Conservation (phyloP, 1,140 invertebrate species). For the Idris sp. region DNA sequence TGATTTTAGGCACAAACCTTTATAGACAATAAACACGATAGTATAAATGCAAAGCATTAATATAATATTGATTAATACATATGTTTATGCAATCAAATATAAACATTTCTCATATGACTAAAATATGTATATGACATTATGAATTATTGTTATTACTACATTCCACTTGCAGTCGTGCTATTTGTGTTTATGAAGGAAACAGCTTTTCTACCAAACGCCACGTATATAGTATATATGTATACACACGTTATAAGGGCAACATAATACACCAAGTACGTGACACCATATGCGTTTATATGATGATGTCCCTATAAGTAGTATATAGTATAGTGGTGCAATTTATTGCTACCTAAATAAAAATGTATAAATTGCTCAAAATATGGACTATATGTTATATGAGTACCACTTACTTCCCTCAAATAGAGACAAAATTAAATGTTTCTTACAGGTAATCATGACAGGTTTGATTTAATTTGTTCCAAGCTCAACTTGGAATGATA, state of each 20-base stretch:
- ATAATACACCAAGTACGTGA: slow-evolving; percentile 10
- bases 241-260: too few species aligned
- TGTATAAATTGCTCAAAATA: too few species aligned
- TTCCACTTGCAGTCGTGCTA: slow-evolving; percentile 30
- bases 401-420: too few species aligned
- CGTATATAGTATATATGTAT: slow-evolving; percentile 8
- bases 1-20: slow-evolving; percentile 1
- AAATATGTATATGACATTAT: slow-evolving; percentile 39
- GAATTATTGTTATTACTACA: slow-evolving; percentile 46
- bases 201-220: slow-evolving; percentile 30
- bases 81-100: slow-evolving; percentile 17
- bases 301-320: too few species aligned
- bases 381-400: too few species aligned
- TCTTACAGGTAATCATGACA: too few species aligned
- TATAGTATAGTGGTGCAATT: too few species aligned
- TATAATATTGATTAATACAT: slow-evolving; percentile 45
- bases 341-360: too few species aligned
- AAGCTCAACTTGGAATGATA: too few species aligned
- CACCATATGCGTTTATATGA: slow-evolving; percentile 6
- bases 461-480: too few species aligned
- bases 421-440: too few species aligned
- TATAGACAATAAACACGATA: slow-evolving; percentile 1
- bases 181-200: slow-evolving; percentile 48
- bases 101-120: slow-evolving; percentile 14
- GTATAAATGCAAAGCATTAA: slow-evolving; percentile 5